Conservation (phyloP, 2,113 vertebrate species). For the Diphyllodes magnificus region DNA sequence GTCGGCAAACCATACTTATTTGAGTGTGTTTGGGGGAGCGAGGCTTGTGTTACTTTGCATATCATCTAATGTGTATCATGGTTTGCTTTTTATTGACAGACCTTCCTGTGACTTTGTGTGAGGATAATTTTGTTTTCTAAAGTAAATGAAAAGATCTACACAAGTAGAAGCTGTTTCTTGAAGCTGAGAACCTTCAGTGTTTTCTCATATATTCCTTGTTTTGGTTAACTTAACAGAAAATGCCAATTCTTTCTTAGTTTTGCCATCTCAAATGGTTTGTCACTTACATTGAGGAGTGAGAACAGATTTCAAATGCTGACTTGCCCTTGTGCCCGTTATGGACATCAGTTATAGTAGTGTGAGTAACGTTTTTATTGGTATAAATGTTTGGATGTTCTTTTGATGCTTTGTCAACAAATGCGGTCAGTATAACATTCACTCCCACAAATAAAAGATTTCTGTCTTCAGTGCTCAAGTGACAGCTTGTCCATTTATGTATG, state of each 20-base stretch:
- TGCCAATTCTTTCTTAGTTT: not conserved
- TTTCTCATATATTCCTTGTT: not conserved
- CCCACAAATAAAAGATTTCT: not conserved
- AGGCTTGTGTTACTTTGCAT: not conserved
- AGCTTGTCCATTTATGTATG: not conserved
- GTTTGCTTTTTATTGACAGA: not conserved
- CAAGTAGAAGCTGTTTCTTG: not conserved
- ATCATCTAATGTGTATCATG: not conserved
- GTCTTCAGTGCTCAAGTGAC: not conserved
- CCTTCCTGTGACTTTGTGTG: not conserved
- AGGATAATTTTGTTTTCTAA: not conserved
- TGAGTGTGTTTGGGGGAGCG: not conserved
- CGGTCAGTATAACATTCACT: fast-evolving
- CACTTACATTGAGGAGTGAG: not conserved
- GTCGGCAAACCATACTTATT: not conserved
- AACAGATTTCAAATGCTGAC: not conserved
- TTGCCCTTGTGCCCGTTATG: fast-evolving
- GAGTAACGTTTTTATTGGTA: not conserved
- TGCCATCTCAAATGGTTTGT: not conserved
- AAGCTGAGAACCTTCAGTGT: not conserved
- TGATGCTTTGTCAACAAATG: not conserved
- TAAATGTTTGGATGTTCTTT: not conserved
- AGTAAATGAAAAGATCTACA: fast-evolving
- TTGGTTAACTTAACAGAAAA: not conserved
- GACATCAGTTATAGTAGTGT: not conserved